Evolutionary conservation across 2,113 vertebrate genomes (phyloP).

Genomic region (Excalfactoria chinensis): DNA sequence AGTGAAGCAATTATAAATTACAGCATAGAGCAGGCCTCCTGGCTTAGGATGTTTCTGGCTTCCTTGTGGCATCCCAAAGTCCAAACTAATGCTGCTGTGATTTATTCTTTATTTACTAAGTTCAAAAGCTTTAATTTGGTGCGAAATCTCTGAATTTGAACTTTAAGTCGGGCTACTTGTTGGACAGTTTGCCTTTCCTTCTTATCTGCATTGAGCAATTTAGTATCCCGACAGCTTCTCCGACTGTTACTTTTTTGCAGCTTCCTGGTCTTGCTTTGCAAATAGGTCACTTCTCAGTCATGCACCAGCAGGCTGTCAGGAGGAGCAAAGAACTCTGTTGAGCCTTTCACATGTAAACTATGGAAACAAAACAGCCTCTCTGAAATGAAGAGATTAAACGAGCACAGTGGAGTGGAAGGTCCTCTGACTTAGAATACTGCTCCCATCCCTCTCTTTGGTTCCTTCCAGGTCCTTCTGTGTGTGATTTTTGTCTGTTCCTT

Average conservation of each 20-base stretch:
- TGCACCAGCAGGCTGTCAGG: not conserved
- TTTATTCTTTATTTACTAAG: not conserved
- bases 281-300: conserved; percentile 29
- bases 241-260: not conserved
- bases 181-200: not conserved
- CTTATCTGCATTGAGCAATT: not conserved
- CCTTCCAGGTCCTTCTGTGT: not conserved
- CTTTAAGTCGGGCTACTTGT: not conserved
- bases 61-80: not conserved
- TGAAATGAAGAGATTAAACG: not conserved
- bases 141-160: not conserved
- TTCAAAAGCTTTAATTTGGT: not conserved
- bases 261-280: not conserved
- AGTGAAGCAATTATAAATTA: not conserved
- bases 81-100: not conserved
- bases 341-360: not conserved
- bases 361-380: not conserved
- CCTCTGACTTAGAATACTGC: not conserved
- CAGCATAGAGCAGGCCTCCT: not conserved
- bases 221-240: not conserved
- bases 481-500: not conserved
- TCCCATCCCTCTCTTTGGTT: accelerated
- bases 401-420: not conserved
- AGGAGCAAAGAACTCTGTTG: not conserved
- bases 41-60: not conserved